Conservation (phyloP, 2,888 invertebrate genomes). For the Andrena trimmerana region DNA sequence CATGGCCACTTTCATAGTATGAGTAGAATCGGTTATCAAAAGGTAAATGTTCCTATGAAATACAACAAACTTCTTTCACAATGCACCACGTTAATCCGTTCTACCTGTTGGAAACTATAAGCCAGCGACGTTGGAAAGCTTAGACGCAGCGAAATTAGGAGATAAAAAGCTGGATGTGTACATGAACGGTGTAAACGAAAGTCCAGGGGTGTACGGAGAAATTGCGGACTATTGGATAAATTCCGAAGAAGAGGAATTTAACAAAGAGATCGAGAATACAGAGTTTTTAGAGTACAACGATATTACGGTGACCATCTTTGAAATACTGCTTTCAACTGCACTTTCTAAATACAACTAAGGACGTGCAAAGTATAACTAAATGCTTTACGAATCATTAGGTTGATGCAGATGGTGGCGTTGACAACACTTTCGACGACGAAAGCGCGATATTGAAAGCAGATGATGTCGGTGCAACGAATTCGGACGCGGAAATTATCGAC, state of each 20-base stretch:
- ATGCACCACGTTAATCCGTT: background rate
- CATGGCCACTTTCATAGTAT: conserved; percentile 74
- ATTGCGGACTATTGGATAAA: conserved; percentile 77
- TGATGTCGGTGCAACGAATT: conserved; percentile 14
- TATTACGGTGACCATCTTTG: conserved; percentile 42
- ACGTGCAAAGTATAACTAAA: background rate
- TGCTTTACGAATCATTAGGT: conserved; percentile 16
- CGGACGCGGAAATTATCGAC: conserved; percentile 6
- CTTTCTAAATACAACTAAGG: background rate
- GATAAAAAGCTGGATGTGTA: conserved; percentile 31
- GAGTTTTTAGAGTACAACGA: conserved; percentile 36
- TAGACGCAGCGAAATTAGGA: background rate
- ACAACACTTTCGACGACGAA: background rate
- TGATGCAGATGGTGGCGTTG: conserved; percentile 2
- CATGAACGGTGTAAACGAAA: conserved; percentile 74
- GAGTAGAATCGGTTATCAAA: background rate
- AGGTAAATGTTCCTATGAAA: conserved; percentile 35
- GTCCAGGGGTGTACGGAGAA: conserved; percentile 80
- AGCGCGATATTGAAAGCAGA: background rate
- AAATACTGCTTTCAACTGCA: background rate
- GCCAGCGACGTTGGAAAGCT: background rate
- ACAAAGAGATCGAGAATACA: conserved; percentile 34
- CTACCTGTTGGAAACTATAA: conserved; percentile 14
- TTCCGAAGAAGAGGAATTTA: conserved; percentile 55
- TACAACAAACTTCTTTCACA: background rate